A percentile compares a stretch with the other conserved stretches of the same genome.
Evolutionary conservation across 2,888 invertebrate species (phyloP).

Genomic region (Eristalis pertinax): DNA sequence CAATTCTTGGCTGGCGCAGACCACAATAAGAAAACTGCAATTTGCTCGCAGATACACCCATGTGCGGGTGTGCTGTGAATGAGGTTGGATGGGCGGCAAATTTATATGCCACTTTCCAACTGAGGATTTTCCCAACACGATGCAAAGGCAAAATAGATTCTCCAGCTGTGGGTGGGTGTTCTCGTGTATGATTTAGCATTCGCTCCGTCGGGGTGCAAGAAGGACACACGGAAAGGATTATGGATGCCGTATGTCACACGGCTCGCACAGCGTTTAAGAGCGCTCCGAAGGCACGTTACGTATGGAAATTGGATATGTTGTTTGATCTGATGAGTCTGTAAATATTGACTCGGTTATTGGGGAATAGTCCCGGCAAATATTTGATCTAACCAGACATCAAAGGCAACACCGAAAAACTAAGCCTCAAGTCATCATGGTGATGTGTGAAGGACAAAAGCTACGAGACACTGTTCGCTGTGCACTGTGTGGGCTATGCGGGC

Average conservation of each 20-base stretch:
- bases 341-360: conserved; percentile 74
- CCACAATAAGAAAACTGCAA: conserved; percentile 43
- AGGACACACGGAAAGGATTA: conserved; percentile 42
- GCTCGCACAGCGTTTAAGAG: conserved; percentile 24
- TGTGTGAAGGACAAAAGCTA: conserved; percentile 21
- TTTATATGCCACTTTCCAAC: conserved; percentile 36
- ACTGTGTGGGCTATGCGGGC: neutral
- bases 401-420: conserved; percentile 52
- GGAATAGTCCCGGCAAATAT: conserved; percentile 73
- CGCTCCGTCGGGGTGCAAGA: conserved; percentile 3
- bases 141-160: conserved; percentile 30
- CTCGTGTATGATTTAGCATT: conserved; percentile 33
- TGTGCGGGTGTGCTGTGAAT: neutral
- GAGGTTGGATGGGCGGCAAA: no score
- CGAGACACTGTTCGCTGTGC: neutral
- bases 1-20: conserved; percentile 26
- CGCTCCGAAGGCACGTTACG: conserved; percentile 52
- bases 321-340: conserved; percentile 74
- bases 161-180: conserved; percentile 32
- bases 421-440: conserved; percentile 14
- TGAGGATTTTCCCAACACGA: conserved; percentile 22
- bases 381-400: conserved; percentile 61
- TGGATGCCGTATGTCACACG: conserved; percentile 54
- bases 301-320: conserved; percentile 74
- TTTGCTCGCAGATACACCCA: neutral